Percentiles rank a stretch among this genome's conserved stretches.
Conservation (phyloP, 2,797 vertebrate genomes). For the Xerus rutilus region DNA sequence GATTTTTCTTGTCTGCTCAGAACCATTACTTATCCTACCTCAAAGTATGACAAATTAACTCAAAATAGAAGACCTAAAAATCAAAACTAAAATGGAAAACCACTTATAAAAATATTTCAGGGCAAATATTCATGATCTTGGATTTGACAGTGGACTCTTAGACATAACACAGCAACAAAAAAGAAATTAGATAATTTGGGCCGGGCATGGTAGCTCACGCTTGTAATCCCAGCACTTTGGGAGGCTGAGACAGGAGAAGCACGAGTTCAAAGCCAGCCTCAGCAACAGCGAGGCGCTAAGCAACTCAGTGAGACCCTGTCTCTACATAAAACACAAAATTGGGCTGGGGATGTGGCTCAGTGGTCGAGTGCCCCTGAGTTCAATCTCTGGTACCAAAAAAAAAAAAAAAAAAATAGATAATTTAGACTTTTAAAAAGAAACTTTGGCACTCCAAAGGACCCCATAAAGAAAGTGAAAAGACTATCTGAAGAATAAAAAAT, state of each 20-base stretch:
- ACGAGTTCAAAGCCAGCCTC: too few species aligned
- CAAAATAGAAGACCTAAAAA: background rate
- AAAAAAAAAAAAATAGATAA: background rate
- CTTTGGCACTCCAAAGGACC: background rate
- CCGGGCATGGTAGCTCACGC: too few species aligned
- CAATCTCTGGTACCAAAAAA: too few species aligned
- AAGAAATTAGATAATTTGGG: background rate
- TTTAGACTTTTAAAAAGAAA: background rate
- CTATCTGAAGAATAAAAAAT: background rate
- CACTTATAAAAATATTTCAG: background rate
- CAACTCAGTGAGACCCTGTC: too few species aligned
- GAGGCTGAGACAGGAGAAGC: too few species aligned
- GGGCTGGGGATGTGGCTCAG: too few species aligned
- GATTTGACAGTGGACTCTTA: background rate
- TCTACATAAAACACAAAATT: too few species aligned
- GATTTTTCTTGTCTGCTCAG: background rate
- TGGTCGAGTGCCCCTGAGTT: too few species aligned
- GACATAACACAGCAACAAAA: background rate
- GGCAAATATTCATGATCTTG: background rate
- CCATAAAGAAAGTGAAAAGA: background rate
- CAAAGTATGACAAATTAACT: background rate
- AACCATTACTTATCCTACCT: background rate
- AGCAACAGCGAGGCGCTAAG: too few species aligned
- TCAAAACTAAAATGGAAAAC: background rate
- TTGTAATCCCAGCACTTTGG: too few species aligned